Percentiles rank a stretch among this genome's conserved stretches.
These are phyloP conservation scores for Nothocercus julius DNA, from an alignment of 2,113 vertebrate genomes.

Conservation along the genomic window DNA sequence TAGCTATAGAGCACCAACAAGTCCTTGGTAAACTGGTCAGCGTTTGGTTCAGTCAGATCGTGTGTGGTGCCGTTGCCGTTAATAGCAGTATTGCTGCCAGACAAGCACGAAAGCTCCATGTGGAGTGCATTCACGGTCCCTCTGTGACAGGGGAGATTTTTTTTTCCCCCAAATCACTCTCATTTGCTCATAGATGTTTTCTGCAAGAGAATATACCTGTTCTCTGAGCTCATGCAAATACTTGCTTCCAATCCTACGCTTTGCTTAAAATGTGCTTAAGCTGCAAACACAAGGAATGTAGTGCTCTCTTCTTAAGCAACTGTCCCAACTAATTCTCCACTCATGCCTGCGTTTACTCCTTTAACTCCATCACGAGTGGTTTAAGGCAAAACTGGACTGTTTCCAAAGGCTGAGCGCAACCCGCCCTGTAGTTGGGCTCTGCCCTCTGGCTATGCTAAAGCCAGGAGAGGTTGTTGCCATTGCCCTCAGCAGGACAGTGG, in stretches of 20 bases:
- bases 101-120: not conserved
- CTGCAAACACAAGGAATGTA: not conserved
- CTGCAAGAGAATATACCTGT: not conserved
- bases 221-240: not conserved
- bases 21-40: not conserved
- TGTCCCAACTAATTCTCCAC: not conserved
- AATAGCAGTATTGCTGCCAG: rapidly evolving
- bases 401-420: not conserved
- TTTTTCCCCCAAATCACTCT: not conserved
- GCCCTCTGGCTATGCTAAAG: not conserved
- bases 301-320: not conserved
- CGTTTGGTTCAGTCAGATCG: not conserved
- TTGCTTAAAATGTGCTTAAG: not conserved
- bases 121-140: not conserved
- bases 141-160: not conserved
- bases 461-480: not conserved
- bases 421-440: not conserved
- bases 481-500: not conserved
- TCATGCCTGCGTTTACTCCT: rapidly evolving
- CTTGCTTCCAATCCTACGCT: not conserved
- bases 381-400: not conserved
- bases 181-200: not conserved
- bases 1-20: not conserved
- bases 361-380: not conserved
- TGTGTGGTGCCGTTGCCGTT: not conserved